Conservation (phyloP, 2,797 vertebrate genomes). For the Miichthys miiuy region DNA sequence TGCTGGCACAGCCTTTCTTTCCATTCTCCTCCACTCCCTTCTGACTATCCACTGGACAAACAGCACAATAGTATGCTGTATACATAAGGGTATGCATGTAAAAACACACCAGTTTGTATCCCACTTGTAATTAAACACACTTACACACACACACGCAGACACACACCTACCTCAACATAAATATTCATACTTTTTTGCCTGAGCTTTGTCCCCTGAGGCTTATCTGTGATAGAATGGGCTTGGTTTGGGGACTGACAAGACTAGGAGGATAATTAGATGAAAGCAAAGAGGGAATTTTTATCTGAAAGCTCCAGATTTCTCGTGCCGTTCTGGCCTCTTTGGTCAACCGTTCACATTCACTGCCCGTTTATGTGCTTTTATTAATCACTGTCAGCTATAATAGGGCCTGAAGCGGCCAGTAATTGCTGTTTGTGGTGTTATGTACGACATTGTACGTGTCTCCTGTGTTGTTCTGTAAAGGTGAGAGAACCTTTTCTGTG, state of each 20-base stretch:
- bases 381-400: constrained; percentile 82
- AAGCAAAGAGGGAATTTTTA: constrained; percentile 76
- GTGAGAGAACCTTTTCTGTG: constrained; percentile 42
- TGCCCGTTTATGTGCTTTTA: constrained; percentile 69
- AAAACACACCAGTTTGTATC: constrained; percentile 49
- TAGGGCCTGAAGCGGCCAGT: constrained; percentile 66
- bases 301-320: constrained; percentile 83
- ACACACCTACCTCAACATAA: constrained; percentile 51
- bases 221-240: constrained; percentile 75
- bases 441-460: constrained; percentile 62
- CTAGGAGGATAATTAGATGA: constrained; percentile 80
- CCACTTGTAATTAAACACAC: constrained; percentile 65
- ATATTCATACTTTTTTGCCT: constrained; percentile 75
- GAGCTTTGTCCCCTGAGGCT: constrained; percentile 74
- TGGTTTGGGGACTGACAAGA: constrained; percentile 67
- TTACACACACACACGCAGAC: constrained; percentile 12
- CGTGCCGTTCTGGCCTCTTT: constrained; percentile 52
- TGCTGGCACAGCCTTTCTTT: constrained; percentile 64
- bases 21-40: constrained; percentile 50
- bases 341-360: constrained; percentile 71
- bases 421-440: constrained; percentile 70
- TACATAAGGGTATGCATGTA: constrained; percentile 47
- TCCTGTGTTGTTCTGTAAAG: constrained; percentile 52
- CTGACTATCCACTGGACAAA: constrained; percentile 72
- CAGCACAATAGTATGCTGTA: constrained; percentile 61